Evolutionary conservation across 2,113 vertebrate species (phyloP).

Genomic region (Rhynchomys soricoides): DNA sequence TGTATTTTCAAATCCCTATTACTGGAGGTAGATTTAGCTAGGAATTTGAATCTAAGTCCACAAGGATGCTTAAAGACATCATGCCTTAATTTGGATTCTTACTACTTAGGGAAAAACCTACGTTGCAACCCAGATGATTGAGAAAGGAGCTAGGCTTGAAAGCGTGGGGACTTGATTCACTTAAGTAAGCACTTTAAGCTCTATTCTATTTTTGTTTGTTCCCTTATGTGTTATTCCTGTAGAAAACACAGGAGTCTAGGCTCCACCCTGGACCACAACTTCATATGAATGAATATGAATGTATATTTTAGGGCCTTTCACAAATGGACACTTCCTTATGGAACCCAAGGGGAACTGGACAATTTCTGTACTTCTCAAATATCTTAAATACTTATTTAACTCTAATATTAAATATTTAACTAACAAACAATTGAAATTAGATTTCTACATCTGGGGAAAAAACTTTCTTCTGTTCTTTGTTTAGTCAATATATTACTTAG

Average conservation of each 20-base stretch:
- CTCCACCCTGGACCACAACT: not conserved
- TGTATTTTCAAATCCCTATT: constrained; percentile 4
- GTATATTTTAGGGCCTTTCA: not conserved
- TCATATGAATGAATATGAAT: not conserved
- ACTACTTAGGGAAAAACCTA: not conserved
- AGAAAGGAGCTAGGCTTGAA: not conserved
- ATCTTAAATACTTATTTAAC: not conserved
- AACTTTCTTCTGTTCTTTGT: not conserved
- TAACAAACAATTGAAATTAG: not conserved
- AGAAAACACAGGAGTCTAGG: rapidly evolving
- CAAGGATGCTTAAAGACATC: not conserved
- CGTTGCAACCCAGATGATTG: too few species aligned
- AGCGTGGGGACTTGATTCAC: not conserved
- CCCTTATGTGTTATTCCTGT: not conserved
- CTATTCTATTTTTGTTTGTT: not conserved
- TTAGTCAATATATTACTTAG: not conserved
- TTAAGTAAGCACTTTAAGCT: not conserved
- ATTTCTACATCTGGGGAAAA: not conserved
- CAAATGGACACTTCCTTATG: not conserved
- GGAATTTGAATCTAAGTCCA: constrained; percentile 27
- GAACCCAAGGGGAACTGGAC: not conserved
- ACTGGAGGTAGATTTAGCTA: not conserved
- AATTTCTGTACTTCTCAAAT: not conserved
- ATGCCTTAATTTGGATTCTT: not conserved
- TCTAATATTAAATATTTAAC: not conserved